These are phyloP conservation scores for Heliconius ismenius DNA, from an alignment of 2,888 invertebrate genomes.

Conservation along the genomic window DNA sequence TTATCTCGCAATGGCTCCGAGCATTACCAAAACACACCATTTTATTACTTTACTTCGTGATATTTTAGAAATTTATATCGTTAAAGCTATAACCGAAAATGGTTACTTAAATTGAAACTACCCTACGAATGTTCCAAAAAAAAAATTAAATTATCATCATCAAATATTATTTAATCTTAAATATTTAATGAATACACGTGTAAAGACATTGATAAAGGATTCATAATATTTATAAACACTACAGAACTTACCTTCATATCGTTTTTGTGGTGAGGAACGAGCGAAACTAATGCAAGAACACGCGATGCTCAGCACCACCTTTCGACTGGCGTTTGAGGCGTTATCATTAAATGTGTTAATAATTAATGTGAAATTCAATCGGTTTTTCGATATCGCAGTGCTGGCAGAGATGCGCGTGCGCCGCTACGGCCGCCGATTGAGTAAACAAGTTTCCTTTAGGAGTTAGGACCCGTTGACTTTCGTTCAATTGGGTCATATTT, in stretches of 20 bases:
- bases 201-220: background rate
- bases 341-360: slow-evolving; percentile 17
- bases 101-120: background rate
- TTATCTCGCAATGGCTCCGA: slow-evolving; percentile 21
- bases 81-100: background rate
- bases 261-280: slow-evolving; percentile 10
- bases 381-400: slow-evolving; percentile 35
- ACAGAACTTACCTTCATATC: slow-evolving; percentile 44
- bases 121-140: background rate
- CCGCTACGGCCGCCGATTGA: slow-evolving; percentile 38
- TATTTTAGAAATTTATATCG: background rate
- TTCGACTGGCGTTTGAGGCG: slow-evolving; percentile 36
- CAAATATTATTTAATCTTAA: background rate
- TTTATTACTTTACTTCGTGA: background rate
- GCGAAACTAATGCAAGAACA: slow-evolving; percentile 29
- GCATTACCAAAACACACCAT: slow-evolving; percentile 1
- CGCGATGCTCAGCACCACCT: slow-evolving; percentile 36
- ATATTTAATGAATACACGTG: background rate
- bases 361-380: slow-evolving; percentile 36
- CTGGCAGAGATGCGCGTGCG: slow-evolving; percentile 43
- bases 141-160: background rate
- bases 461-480: slow-evolving; percentile 41
- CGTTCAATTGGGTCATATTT: slow-evolving; percentile 29
- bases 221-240: slow-evolving; percentile 6
- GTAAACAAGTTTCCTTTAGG: slow-evolving; percentile 43